Evolutionary conservation across 2,113 vertebrate genomes (phyloP), one percentile per base, ranked within the genome.

Genomic region (Pyxicephalus adspersus): DNA sequence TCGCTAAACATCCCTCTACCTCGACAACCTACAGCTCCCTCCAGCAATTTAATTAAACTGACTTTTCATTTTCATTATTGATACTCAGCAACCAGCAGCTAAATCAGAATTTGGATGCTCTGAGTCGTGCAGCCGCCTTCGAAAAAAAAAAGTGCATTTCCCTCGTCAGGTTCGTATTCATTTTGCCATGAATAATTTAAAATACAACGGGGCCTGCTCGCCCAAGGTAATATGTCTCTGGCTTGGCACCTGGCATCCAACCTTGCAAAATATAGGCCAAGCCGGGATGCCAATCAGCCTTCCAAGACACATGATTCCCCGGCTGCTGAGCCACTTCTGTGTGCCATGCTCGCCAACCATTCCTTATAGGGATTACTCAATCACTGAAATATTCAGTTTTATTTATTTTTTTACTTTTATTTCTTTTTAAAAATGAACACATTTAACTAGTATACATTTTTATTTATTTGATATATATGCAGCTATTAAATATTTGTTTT

Each of bases 161-260:
- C 55, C 60, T 64, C 73, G 79, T 73, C 79, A 72, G 68, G 68
- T 72, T 64, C 65, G 57, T n/a, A 64, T 60, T 68, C 77, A 20
- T 50, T 64, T 38, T 17, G 22, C 60, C 60, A 72, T 81, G 78
- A 81, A 72, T 81, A 81, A 81, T 81, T 72, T 64, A 73, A 17
- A 51, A 54, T 73, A 81, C 29, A 73, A 81, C 60, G 52, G 68
- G n/a, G 45, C 60, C 28, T 55, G 15, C 79, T 54, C 34, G 67
- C 68, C 67, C 66, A 81, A 73, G 60, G 79, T 73, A 31, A 81
- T 73, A 73, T 72, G 70, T 81, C 64, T 81, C 45, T 72, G 45
- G 68, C 79, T 34, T 38, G 57, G 68, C 60, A 63, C 64, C 25
- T n/a, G 34, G 29, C 51, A 31, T 73, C 45, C 67, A 80, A 19